These are phyloP conservation scores for Haliaeetus leucogaster DNA, from an alignment of 2,113 vertebrate species.

Conservation along the genomic window DNA sequence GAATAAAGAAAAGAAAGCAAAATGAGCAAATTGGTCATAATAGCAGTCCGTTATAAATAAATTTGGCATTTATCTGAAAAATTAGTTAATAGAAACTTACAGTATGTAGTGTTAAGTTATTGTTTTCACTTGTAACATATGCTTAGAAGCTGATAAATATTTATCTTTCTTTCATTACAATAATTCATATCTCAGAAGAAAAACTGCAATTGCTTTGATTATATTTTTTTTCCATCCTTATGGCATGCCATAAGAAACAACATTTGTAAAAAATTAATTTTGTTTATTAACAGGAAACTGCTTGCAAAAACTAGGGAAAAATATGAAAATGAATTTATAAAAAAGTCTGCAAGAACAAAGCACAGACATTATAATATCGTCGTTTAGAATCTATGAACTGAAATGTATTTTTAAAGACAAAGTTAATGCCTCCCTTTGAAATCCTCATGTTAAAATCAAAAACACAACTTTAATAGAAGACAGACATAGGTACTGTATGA, in stretches of 20 bases:
- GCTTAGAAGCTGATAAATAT: constrained; percentile 62
- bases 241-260: neutral
- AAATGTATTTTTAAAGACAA: constrained; percentile 72
- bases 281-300: constrained; percentile 63
- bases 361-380: constrained; percentile 55
- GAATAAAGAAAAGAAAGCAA: constrained; percentile 8
- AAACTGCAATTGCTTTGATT: constrained; percentile 47
- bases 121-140: constrained; percentile 58
- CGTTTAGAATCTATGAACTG: constrained; percentile 65
- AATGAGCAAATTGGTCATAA: constrained; percentile 18
- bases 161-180: constrained; percentile 53
- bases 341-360: constrained; percentile 61
- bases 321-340: constrained; percentile 60
- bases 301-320: constrained; percentile 56
- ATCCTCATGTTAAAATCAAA: constrained; percentile 71
- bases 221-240: constrained; percentile 27
- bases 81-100: constrained; percentile 43
- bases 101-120: neutral
- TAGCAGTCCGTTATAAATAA: constrained; percentile 41
- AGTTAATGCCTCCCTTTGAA: constrained; percentile 72
- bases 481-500: constrained; percentile 73
- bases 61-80: constrained; percentile 56
- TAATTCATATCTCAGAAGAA: constrained; percentile 32
- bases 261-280: constrained; percentile 45
- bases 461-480: constrained; percentile 77